These are phyloP conservation scores for Caenorhabditis latens DNA, from an alignment of 1,140 invertebrate species.

Conservation along the genomic window DNA sequence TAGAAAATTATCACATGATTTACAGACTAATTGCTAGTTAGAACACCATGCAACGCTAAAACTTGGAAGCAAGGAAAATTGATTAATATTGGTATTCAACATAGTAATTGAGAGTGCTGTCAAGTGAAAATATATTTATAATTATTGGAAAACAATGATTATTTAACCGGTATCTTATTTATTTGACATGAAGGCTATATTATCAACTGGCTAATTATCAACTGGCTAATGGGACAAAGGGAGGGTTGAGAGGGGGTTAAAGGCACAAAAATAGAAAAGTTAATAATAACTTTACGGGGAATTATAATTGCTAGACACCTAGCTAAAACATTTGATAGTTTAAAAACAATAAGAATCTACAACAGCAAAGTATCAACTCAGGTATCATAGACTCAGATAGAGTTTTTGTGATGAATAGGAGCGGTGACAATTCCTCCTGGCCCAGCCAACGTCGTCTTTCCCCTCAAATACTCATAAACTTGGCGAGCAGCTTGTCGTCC, in stretches of 20 bases:
- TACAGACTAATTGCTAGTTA: too few species aligned
- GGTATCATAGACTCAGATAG: not conserved
- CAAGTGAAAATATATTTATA: too few species aligned
- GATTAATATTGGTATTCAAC: too few species aligned
- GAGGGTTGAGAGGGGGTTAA: too few species aligned
- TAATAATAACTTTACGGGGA: not conserved
- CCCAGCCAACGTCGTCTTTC: constrained; percentile 85
- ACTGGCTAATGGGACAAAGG: not conserved
- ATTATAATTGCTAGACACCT: not conserved
- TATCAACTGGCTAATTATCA: too few species aligned
- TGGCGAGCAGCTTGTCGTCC: constrained; percentile 94
- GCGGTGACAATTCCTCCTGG: constrained; percentile 87
- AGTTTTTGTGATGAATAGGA: constrained; percentile 49
- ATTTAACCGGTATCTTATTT: too few species aligned
- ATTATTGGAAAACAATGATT: too few species aligned
- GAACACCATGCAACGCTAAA: too few species aligned
- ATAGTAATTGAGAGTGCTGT: too few species aligned
- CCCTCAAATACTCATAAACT: constrained; percentile 86
- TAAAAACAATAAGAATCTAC: not conserved
- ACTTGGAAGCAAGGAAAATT: too few species aligned
- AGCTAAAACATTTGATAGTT: not conserved
- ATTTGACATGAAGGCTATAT: too few species aligned
- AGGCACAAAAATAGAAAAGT: not conserved
- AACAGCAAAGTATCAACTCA: not conserved
- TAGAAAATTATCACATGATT: too few species aligned